phyloP scores from a whole-genome alignment of 2,113 vertebrate species.

The Stegastes partitus region DNA sequence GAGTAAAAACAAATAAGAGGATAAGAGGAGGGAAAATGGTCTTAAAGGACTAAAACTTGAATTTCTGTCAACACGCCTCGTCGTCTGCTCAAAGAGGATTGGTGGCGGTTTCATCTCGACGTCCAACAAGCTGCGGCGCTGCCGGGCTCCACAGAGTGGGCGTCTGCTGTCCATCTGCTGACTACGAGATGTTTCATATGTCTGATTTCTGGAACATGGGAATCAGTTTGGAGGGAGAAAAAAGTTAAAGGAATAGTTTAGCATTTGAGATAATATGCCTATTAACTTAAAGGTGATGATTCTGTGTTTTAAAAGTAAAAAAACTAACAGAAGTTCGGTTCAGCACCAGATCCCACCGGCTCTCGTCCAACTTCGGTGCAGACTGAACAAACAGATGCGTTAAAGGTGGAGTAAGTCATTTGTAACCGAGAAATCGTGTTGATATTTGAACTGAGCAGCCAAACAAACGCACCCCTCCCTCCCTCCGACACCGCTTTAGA shows the following conservation, averaged over 20 bases:
- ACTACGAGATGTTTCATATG: not conserved
- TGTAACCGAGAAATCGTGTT: too few species aligned
- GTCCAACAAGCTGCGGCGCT: not conserved
- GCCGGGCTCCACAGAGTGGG: conserved; percentile 26
- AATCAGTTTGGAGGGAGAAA: not conserved
- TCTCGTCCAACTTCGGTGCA: too few species aligned
- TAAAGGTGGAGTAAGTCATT: too few species aligned
- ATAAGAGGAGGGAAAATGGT: conserved; percentile 53
- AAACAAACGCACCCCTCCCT: too few species aligned
- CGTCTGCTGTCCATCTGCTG: conserved; percentile 1
- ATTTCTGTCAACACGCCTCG: conserved; percentile 49
- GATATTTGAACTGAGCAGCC: too few species aligned
- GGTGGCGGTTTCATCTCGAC: conserved; percentile 34
- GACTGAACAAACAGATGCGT: too few species aligned
- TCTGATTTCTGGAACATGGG: too few species aligned
- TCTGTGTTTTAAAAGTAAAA: too few species aligned
- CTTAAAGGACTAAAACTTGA: conserved; percentile 57
- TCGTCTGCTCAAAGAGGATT: conserved; percentile 48
- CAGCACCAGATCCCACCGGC: too few species aligned
- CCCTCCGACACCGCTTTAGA: too few species aligned
- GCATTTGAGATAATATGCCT: not conserved
- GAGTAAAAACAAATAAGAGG: conserved; percentile 61
- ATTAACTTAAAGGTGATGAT: not conserved
- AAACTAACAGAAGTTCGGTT: too few species aligned
- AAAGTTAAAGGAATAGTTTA: not conserved